These are phyloP conservation scores for Heteronetta atricapilla DNA, from an alignment of 2,113 vertebrate species.

Conservation along the genomic window DNA sequence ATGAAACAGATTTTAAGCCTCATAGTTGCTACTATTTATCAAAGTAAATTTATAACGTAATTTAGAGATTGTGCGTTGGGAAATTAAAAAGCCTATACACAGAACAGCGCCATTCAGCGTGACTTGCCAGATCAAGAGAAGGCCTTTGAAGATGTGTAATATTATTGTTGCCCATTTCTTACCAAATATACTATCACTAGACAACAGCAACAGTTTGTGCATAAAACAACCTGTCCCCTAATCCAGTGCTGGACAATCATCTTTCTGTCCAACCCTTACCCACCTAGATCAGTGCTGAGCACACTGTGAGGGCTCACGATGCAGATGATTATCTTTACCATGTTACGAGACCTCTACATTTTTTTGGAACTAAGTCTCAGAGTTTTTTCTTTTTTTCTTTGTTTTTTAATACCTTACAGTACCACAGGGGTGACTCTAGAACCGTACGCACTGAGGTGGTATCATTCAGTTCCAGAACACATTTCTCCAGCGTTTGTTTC, in stretches of 20 bases:
- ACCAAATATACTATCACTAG: not conserved
- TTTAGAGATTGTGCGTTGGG: not conserved
- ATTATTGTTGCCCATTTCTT: not conserved
- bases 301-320: not conserved
- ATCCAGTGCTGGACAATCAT: not conserved
- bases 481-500: not conserved
- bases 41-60: not conserved
- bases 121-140: not conserved
- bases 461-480: not conserved
- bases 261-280: not conserved
- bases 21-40: not conserved
- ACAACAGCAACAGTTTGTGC: not conserved
- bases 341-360: not conserved
- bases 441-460: not conserved
- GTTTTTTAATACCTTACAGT: not conserved
- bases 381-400: not conserved
- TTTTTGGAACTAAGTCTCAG: not conserved
- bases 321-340: not conserved
- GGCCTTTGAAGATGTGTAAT: not conserved
- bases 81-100: not conserved
- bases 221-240: not conserved
- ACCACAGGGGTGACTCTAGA: not conserved
- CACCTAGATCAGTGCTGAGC: not conserved
- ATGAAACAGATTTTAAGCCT: not conserved
- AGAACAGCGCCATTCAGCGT: not conserved